Evolutionary conservation across 2,113 vertebrate genomes (phyloP).

Genomic region (Myrmecobius fasciatus): DNA sequence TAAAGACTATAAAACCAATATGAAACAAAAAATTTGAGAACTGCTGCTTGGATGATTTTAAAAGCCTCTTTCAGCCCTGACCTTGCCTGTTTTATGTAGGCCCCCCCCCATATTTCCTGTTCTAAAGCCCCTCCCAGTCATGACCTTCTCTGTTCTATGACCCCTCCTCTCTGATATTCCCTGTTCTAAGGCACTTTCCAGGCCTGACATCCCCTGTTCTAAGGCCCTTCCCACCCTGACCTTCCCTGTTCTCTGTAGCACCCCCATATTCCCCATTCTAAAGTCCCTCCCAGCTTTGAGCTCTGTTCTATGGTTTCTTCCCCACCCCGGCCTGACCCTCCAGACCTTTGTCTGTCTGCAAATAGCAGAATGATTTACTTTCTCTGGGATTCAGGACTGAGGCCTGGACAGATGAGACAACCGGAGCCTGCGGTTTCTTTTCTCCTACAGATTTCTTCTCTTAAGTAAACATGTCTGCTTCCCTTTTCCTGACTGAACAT

Average conservation of each 20-base stretch:
- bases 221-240: neutral
- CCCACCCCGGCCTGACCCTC: neutral
- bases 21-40: neutral
- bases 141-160: no score
- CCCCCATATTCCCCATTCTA: no score
- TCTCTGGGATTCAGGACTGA: neutral
- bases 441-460: neutral
- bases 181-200: no score
- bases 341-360: neutral
- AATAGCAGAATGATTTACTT: neutral
- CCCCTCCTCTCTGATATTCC: no score
- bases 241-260: neutral
- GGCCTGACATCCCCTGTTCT: no score
- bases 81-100: no score
- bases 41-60: neutral
- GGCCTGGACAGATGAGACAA: neutral
- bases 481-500: neutral
- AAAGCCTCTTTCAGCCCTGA: no score
- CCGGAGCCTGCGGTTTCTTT: neutral
- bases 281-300: no score
- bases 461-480: constrained; percentile 51
- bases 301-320: no score
- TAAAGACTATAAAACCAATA: no score
- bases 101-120: no score
- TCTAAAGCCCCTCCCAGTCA: no score